Evolutionary conservation across 2,797 vertebrate genomes (phyloP).

Genomic region (Pempheris klunzingeri): DNA sequence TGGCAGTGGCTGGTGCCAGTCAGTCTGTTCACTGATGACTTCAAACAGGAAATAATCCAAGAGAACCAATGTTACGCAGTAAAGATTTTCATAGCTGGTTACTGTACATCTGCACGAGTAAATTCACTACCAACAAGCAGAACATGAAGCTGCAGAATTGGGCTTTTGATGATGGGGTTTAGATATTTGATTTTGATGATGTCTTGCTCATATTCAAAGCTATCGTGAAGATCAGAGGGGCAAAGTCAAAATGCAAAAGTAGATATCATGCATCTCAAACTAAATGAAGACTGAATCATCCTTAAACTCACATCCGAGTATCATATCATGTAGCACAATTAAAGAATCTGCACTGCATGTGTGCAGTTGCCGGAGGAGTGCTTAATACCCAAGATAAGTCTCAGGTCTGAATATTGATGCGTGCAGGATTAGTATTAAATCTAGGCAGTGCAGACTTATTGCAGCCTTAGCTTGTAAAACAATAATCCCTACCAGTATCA

Average conservation of each 20-base stretch:
- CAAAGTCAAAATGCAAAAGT: constrained; percentile 12
- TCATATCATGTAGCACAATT: constrained; percentile 42
- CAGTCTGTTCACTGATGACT: background rate
- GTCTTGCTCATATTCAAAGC: background rate
- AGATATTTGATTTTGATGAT: background rate
- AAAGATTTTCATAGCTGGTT: background rate
- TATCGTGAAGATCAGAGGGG: constrained; percentile 1
- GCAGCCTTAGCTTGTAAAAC: constrained; percentile 72
- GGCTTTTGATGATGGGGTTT: background rate
- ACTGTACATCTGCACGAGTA: background rate
- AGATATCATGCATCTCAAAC: constrained; percentile 11
- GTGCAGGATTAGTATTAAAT: constrained; percentile 71
- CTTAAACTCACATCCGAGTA: constrained; percentile 22
- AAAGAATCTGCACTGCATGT: constrained; percentile 44
- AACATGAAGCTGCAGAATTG: background rate
- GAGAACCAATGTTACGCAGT: too few relatives aligned
- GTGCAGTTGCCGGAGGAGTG: constrained; percentile 55
- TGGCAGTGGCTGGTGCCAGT: background rate
- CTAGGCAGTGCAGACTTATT: constrained; percentile 63
- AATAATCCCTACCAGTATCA: constrained; percentile 71
- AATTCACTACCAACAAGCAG: background rate
- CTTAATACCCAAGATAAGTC: constrained; percentile 64
- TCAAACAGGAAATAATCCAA: too few relatives aligned
- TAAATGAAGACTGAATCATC: constrained; percentile 34
- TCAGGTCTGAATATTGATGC: constrained; percentile 65